Percentiles rank a stretch among this genome's conserved stretches.
Evolutionary conservation across 2,888 invertebrate genomes (phyloP).

Genomic region (Limnephilus rhombicus): DNA sequence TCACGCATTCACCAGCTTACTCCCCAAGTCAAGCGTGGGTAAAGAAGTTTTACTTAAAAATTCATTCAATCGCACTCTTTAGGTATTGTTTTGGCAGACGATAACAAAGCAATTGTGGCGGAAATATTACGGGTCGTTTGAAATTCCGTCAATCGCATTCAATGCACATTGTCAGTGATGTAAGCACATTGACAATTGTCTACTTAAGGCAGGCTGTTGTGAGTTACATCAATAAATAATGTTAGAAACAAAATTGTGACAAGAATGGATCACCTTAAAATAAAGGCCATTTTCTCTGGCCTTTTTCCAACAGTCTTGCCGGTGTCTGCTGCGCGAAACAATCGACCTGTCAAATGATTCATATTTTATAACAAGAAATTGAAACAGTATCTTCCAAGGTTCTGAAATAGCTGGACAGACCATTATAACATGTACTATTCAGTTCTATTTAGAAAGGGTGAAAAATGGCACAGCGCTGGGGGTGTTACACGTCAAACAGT

Average conservation of each 20-base stretch:
- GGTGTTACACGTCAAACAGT: conserved; percentile 22
- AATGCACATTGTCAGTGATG: too few relatives aligned
- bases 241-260: neutral
- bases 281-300: neutral
- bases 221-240: neutral
- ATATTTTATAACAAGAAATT: neutral
- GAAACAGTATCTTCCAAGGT: neutral
- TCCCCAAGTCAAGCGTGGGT: too few relatives aligned
- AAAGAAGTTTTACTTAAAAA: too few relatives aligned
- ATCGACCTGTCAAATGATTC: conserved; percentile 1
- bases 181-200: too few relatives aligned
- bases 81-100: too few relatives aligned
- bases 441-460: neutral
- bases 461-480: conserved; percentile 5
- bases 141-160: too few relatives aligned
- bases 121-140: too few relatives aligned
- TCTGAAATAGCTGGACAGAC: neutral
- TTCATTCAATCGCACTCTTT: too few relatives aligned
- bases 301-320: neutral
- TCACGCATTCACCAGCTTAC: too few relatives aligned
- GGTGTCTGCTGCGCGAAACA: neutral
- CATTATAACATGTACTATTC: neutral
- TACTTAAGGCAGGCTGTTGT: neutral
- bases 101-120: too few relatives aligned
- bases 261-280: neutral